These are phyloP conservation scores for Cyphomyrus plagiostoma DNA, from an alignment of 2,113 vertebrate species.

Conservation along the genomic window DNA sequence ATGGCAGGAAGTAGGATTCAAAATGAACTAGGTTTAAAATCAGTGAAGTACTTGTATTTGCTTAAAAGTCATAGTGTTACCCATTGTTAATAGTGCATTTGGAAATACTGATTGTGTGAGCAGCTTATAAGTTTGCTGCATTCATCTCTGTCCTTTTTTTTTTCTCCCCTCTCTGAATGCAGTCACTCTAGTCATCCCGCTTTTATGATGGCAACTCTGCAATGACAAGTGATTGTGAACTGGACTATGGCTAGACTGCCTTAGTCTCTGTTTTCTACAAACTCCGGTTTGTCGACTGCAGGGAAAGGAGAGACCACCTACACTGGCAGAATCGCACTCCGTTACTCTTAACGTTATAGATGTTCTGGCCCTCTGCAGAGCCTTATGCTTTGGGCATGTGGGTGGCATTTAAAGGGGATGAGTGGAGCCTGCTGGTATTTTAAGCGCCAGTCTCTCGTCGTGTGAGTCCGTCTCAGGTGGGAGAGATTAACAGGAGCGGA, in stretches of 20 bases:
- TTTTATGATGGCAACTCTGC: not conserved
- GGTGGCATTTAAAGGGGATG: not conserved
- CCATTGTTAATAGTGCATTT: not conserved
- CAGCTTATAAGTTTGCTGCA: not conserved
- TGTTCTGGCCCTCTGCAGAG: not conserved
- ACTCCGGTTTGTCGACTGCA: not conserved
- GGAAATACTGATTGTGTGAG: not conserved
- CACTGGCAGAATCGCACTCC: not conserved
- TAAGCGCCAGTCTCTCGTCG: not conserved
- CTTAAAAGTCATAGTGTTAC: not conserved
- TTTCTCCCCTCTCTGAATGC: not conserved
- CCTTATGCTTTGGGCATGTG: not conserved
- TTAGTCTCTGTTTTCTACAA: constrained; percentile 9
- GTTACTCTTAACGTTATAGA: not conserved
- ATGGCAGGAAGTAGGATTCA: not conserved
- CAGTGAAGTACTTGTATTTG: not conserved
- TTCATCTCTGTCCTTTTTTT: not conserved
- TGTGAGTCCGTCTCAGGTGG: not conserved
- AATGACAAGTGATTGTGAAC: not conserved
- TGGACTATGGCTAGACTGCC: not conserved
- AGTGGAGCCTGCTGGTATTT: not conserved
- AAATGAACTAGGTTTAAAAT: not conserved
- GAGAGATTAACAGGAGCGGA: constrained; percentile 7
- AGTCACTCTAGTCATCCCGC: not conserved
- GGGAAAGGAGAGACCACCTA: not conserved